These are phyloP conservation scores for Formica aserva DNA, from an alignment of 2,888 invertebrate species.

Conservation along the genomic window DNA sequence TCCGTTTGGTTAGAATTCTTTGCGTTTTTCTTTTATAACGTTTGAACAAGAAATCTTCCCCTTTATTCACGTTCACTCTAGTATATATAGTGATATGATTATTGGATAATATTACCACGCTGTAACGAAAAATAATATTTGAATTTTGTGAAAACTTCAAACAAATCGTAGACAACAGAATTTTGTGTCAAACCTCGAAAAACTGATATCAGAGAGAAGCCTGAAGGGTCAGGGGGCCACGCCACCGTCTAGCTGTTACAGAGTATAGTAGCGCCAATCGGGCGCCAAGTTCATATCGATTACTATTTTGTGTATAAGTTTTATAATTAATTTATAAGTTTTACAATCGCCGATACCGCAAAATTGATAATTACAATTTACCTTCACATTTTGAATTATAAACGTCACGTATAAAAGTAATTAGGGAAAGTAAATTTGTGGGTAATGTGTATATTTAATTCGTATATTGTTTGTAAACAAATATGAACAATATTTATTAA, in stretches of 20 bases:
- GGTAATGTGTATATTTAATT: slow-evolving; percentile 14
- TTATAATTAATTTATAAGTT: background rate
- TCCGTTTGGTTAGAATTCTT: background rate
- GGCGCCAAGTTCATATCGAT: too few species aligned
- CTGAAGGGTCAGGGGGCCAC: too few species aligned
- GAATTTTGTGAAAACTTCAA: background rate
- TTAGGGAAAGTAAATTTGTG: background rate
- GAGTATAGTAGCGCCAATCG: too few species aligned
- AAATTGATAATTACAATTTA: background rate
- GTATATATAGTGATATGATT: too few species aligned
- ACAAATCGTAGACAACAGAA: background rate
- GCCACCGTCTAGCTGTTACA: too few species aligned
- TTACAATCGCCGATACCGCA: background rate
- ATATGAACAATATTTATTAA: slow-evolving; percentile 81
- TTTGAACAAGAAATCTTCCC: background rate
- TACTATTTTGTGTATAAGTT: too few species aligned
- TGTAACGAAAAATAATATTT: background rate
- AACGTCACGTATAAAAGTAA: background rate
- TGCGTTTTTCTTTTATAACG: background rate
- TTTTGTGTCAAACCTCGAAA: background rate
- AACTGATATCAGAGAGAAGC: background rate
- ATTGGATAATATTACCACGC: background rate
- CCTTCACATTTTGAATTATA: background rate
- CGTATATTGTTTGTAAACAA: slow-evolving; percentile 78
- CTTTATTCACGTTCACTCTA: background rate